These are phyloP conservation scores for Arctocebus calabarensis DNA, from an alignment of 2,797 vertebrate species.

Conservation along the genomic window DNA sequence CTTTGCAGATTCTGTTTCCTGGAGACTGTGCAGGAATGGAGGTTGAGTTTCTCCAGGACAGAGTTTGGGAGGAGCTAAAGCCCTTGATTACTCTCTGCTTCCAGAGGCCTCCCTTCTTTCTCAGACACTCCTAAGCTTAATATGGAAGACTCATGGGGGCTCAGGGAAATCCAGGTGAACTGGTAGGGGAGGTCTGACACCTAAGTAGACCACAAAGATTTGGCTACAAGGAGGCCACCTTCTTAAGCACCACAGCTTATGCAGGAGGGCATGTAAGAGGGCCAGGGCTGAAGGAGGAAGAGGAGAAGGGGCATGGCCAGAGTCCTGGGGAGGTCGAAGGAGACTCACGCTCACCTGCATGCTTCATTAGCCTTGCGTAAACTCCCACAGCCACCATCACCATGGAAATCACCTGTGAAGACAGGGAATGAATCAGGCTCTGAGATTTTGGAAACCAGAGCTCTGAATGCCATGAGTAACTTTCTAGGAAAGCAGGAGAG, in stretches of 20 bases:
- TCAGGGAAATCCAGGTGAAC: not conserved
- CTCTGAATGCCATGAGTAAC: not conserved
- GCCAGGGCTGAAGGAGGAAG: not conserved
- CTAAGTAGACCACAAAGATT: not conserved
- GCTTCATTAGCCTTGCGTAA: conserved; percentile 94
- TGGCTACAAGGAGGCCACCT: not conserved
- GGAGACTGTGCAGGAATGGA: conserved; percentile 39
- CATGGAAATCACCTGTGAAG: conserved; percentile 91
- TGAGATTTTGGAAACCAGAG: conserved; percentile 30
- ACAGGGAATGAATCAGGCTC: not conserved
- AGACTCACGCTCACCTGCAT: conserved; percentile 89
- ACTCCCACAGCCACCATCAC: conserved; percentile 93
- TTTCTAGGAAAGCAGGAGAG: not conserved
- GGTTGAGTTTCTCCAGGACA: not conserved
- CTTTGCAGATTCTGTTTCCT: not conserved
- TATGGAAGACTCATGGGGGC: not conserved
- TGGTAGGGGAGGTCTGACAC: not conserved
- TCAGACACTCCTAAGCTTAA: not conserved
- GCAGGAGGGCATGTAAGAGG: not conserved
- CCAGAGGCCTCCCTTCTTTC: not conserved
- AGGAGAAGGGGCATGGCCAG: not conserved
- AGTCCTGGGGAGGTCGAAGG: too few relatives aligned
- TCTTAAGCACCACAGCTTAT: not conserved
- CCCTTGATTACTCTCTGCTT: not conserved
- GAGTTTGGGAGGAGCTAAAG: not conserved